Conservation (phyloP, 2,113 vertebrate species). For the Camarhynchus parvulus region DNA sequence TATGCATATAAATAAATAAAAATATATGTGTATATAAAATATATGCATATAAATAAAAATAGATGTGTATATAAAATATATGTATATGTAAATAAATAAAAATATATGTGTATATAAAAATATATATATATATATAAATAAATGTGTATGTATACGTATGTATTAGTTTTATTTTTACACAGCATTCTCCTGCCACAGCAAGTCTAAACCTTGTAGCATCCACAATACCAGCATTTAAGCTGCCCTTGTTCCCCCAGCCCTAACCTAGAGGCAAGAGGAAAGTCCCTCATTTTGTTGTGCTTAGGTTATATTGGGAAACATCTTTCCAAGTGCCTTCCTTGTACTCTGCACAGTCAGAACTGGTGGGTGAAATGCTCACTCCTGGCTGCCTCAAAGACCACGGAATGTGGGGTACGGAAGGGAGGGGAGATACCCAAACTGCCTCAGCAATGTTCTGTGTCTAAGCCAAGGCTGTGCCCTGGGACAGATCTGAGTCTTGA, state of each 20-base stretch:
- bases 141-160: not conserved
- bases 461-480: not conserved
- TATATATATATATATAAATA: too few relatives aligned
- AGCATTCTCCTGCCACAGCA: not conserved
- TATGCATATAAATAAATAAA: too few relatives aligned
- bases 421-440: not conserved
- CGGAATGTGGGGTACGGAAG: not conserved
- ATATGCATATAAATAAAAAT: too few relatives aligned
- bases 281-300: not conserved
- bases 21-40: too few relatives aligned
- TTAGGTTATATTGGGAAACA: not conserved
- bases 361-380: not conserved
- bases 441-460: not conserved
- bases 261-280: not conserved
- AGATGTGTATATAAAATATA: too few relatives aligned
- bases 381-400: not conserved
- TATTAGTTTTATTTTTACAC: not conserved
- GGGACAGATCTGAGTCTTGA: fast-evolving
- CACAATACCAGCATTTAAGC: not conserved
- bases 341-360: fast-evolving
- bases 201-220: not conserved
- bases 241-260: not conserved
- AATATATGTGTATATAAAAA: too few relatives aligned
- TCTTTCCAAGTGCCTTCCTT: not conserved
- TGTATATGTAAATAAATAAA: too few relatives aligned